Evolutionary conservation across 2,113 vertebrate species (phyloP), one percentile per base, ranked within the genome.

Genomic region (Equus przewalskii): DNA sequence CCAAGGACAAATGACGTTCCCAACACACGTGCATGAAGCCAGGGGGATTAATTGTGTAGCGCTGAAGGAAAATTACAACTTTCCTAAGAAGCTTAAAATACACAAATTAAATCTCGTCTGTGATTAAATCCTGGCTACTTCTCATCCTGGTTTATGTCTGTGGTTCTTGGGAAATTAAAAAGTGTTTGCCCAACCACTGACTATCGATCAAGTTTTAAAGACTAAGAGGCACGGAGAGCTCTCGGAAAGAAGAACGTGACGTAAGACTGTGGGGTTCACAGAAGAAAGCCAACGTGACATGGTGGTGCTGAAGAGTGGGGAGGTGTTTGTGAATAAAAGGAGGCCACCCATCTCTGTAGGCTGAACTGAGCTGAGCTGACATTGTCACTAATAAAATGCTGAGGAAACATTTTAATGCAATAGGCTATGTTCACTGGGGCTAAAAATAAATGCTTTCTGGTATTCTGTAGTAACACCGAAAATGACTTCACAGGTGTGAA

Each of bases 141-240:
- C 67, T 62, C 19, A 7, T 56, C 80, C 33, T 10, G 28, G 26
- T 54, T 41, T 15, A 3, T 18, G 46, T 22, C 56, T 33, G 64
- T 54, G 44, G 73, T 75, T 93, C 93, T 72, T 41, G 90, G 90
- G 85, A 98, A 97, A 87, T 94, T 96, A 97, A 96, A 76, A 96
- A 36, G 24, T 64, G 78, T 97, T 97, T 94, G 80, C 94, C 91
- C 70, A 97, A 81, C 78, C 91, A 33, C 75, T 18, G 96, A 56
- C 60, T n/a, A 87, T 93, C 90, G 82, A 97, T 95, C 75, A 21
- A 73, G 64, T 79, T 81, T 82, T 54, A 93, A 85, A 93, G 96
- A 96, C 89, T 44, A 60, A 46, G 41, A 84, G 62, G 12, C 75
- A 90, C 46, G 7, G 82, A 81, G 60, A 54, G 60, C 62, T 78